Percentiles rank a stretch among this genome's conserved stretches.
Evolutionary conservation across 2,888 invertebrate species (phyloP).

Genomic region (Trichopria drosophilae): DNA sequence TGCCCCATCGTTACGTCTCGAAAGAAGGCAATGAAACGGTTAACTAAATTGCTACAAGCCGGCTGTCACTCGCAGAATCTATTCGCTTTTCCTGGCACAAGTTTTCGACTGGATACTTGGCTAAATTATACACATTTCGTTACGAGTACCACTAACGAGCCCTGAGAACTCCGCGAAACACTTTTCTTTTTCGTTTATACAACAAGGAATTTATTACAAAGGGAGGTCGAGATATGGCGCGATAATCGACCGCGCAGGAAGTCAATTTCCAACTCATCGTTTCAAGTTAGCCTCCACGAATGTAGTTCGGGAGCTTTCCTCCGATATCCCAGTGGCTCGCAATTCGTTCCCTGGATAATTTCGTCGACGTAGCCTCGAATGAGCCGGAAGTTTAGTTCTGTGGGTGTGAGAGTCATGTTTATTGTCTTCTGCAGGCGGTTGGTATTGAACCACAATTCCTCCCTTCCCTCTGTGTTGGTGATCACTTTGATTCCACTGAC

Average conservation of each 20-base stretch:
- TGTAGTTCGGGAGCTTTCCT: slow-evolving; percentile 39
- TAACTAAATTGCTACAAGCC: slow-evolving; percentile 56
- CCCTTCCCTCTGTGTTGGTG: slow-evolving; percentile 45
- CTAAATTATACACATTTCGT: slow-evolving; percentile 30
- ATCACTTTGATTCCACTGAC: slow-evolving; percentile 55
- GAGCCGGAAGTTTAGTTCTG: slow-evolving; percentile 52
- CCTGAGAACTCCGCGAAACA: slow-evolving; percentile 10
- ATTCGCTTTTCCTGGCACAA: no score
- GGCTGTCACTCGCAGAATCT: slow-evolving; percentile 50
- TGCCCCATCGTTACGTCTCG: slow-evolving; percentile 55
- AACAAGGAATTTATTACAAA: no score
- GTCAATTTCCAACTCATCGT: not conserved
- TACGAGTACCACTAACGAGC: slow-evolving; percentile 28
- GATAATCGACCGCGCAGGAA: slow-evolving; percentile 4
- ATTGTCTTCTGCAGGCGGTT: slow-evolving; percentile 56
- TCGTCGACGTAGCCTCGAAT: slow-evolving; percentile 51
- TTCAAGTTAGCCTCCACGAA: slow-evolving; percentile 47
- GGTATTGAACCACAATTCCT: slow-evolving; percentile 56
- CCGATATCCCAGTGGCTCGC: slow-evolving; percentile 41
- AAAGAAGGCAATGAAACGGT: slow-evolving; percentile 57
- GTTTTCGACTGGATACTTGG: no score
- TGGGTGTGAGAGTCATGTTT: slow-evolving; percentile 47
- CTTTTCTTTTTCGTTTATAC: slow-evolving; percentile 8
- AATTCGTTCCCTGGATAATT: slow-evolving; percentile 51
- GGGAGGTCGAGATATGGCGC: not conserved